These are phyloP conservation scores for Heterohyrax brucei DNA, from an alignment of 2,797 vertebrate species.

Conservation along the genomic window DNA sequence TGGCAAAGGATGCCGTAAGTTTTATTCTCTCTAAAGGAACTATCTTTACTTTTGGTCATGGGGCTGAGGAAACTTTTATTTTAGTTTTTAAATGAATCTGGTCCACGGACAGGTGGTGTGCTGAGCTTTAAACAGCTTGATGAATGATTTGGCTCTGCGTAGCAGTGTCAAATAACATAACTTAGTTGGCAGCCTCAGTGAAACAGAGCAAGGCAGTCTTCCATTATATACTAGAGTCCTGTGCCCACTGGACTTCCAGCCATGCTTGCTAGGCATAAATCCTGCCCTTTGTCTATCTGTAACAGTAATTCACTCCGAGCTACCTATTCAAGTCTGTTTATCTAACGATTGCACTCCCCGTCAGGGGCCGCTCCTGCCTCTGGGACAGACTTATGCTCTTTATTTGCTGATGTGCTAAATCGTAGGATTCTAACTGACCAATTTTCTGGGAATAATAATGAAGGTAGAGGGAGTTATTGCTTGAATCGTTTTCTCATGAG, in stretches of 20 bases:
- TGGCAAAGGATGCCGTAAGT: slow-evolving; percentile 70
- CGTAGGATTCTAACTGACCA: not conserved
- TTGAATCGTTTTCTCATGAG: slow-evolving; percentile 6
- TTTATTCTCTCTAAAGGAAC: slow-evolving; percentile 71
- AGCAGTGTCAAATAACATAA: slow-evolving; percentile 83
- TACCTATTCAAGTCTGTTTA: slow-evolving; percentile 59
- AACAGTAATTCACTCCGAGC: slow-evolving; percentile 56
- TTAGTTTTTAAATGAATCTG: slow-evolving; percentile 74
- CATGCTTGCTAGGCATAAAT: slow-evolving; percentile 57
- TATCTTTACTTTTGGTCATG: slow-evolving; percentile 66
- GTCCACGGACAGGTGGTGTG: slow-evolving; percentile 74
- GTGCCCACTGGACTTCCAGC: slow-evolving; percentile 71
- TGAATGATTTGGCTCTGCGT: slow-evolving; percentile 84
- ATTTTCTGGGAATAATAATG: slow-evolving; percentile 45
- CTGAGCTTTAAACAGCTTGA: slow-evolving; percentile 85
- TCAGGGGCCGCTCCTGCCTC: not conserved
- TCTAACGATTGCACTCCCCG: not conserved
- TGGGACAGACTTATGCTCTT: not conserved
- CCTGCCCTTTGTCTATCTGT: not conserved
- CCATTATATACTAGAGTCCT: slow-evolving; percentile 75
- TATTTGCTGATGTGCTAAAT: slow-evolving; percentile 61
- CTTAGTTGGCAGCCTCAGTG: slow-evolving; percentile 81
- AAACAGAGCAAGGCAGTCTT: slow-evolving; percentile 80
- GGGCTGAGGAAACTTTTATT: slow-evolving; percentile 66
- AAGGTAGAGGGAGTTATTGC: not conserved